A percentile compares a stretch with the other conserved stretches of the same genome.
These are phyloP conservation scores for Glaucidium brasilianum DNA, from an alignment of 2,113 vertebrate genomes.

Conservation along the genomic window DNA sequence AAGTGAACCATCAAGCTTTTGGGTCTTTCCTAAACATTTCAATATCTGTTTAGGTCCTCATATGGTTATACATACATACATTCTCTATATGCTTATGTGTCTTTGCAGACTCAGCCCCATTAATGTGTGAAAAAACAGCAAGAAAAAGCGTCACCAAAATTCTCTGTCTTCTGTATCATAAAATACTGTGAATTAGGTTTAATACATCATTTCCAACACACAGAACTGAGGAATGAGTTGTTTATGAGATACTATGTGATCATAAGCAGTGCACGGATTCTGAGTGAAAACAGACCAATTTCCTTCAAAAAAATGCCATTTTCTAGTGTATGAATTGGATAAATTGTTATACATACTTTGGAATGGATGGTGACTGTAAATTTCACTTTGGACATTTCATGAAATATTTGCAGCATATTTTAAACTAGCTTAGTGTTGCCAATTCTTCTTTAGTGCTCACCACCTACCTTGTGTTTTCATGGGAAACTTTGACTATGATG, in stretches of 20 bases:
- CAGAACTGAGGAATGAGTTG: neutral
- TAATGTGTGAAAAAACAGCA: neutral
- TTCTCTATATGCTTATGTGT: neutral
- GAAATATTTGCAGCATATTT: constrained; percentile 1
- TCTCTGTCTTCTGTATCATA: neutral
- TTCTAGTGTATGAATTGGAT: neutral
- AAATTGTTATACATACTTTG: neutral
- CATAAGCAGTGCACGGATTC: neutral
- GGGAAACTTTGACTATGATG: neutral
- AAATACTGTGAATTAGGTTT: neutral
- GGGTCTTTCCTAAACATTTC: neutral
- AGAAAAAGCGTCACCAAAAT: neutral
- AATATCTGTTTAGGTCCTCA: neutral
- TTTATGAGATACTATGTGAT: neutral
- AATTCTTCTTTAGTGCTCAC: neutral
- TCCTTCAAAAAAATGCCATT: neutral
- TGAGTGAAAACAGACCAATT: neutral
- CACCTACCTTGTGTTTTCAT: neutral
- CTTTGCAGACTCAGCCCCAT: neutral
- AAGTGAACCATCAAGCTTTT: neutral
- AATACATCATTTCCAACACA: neutral
- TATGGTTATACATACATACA: neutral
- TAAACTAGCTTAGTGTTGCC: neutral
- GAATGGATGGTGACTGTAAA: neutral
- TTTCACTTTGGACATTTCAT: neutral